Base-by-base conservation (phyloP, 2,113 vertebrate genomes). In the Dinomys branickii region DNA sequence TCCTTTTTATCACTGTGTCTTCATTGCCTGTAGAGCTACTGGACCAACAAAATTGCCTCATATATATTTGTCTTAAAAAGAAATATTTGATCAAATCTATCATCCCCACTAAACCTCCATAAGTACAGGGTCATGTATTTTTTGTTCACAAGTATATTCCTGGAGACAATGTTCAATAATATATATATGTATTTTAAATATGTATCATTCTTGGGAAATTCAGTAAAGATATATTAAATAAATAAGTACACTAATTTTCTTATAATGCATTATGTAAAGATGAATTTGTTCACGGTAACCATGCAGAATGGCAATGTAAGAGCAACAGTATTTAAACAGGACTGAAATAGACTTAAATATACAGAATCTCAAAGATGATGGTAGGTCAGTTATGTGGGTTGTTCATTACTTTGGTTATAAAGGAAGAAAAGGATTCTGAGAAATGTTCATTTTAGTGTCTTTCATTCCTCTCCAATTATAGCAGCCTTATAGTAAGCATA, bases 31-130 rank as follows among this genome's bases (percentile, higher is more conserved):
- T 19, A 82, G 61, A 86, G 50, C 26, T 87, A 5, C 6, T 82
- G 28, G 3, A 11, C 22, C 71, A 17, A 71, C 2, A 88, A 28
- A 80, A 4, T 8, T 73, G 61, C 47, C 47, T 50, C 5, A 50
- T 50, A 94, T 69, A 80, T 82, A 94, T 61, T 67, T 73, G 26
- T 82, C 67, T 87, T 54, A 77, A 69, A 59, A 92, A 35, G 33
- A 22, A 54, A 44, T 44, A 90, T 58, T 83, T 87, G 5, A 69
- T 50, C 17, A 38, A 73, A 50, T 50, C 58, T 50, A 9, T 92
- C 59, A 91, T 30, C 13, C 35, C 69, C 47, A 73, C 22, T 59
- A 92, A 88, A 80, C 30, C 10, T 83, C 58, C 47, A 11, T 35
- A 19, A 90, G 17, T 16, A 86, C 82, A 84, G 35, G 38, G 5